Evolutionary conservation across 2,797 vertebrate species (phyloP).

Genomic region (Hyperoplus immaculatus): DNA sequence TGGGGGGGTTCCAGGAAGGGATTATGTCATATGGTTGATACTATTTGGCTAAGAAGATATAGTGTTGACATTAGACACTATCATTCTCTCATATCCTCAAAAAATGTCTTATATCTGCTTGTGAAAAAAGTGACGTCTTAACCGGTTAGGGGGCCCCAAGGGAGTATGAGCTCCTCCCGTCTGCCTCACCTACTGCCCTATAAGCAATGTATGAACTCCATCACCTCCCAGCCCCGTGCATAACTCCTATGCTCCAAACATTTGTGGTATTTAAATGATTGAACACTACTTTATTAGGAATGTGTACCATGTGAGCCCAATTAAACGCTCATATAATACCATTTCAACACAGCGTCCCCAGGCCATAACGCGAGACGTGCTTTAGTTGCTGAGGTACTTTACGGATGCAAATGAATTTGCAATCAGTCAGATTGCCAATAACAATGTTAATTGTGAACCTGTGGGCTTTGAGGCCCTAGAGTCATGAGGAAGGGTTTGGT

Average conservation of each 20-base stretch:
- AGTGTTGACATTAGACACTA: neutral
- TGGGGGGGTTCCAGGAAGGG: neutral
- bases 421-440: neutral
- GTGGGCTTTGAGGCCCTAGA: neutral
- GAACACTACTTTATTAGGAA: neutral
- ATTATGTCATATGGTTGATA: neutral
- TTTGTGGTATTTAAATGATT: neutral
- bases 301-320: neutral
- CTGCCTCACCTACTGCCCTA: neutral
- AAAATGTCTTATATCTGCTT: neutral
- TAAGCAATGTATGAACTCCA: neutral
- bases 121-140: constrained; percentile 4
- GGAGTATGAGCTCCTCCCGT: neutral
- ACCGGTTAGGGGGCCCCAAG: neutral
- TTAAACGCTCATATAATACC: neutral
- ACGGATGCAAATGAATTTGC: neutral
- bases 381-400: neutral
- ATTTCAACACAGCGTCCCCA: neutral
- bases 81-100: neutral
- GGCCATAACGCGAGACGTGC: neutral
- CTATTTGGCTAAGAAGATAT: neutral
- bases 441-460: neutral
- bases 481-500: neutral
- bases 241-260: neutral
- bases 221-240: neutral